Evolutionary conservation across 2,888 invertebrate genomes (phyloP).

Genomic region (Julus scanicus): DNA sequence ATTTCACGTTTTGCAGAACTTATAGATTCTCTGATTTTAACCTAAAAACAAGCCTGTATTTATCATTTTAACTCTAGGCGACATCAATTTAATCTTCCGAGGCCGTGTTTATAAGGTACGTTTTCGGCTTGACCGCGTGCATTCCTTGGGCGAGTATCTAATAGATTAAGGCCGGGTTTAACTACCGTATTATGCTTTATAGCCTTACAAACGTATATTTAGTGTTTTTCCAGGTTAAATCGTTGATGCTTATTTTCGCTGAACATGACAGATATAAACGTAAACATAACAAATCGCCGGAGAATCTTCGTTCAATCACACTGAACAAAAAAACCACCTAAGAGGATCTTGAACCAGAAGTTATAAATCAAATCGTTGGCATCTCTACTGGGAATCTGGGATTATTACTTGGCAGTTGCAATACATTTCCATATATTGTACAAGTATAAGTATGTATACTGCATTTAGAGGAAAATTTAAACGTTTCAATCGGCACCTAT

Average conservation of each 20-base stretch:
- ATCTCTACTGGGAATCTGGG: background rate
- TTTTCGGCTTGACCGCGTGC: background rate
- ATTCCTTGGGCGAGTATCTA: background rate
- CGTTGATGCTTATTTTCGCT: background rate
- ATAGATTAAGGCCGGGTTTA: slow-evolving; percentile 42
- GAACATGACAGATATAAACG: slow-evolving; percentile 31
- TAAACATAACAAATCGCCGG: background rate
- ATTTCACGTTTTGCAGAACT: background rate
- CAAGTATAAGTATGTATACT: no score
- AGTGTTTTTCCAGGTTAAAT: slow-evolving; percentile 21
- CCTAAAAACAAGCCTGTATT: slow-evolving; percentile 5
- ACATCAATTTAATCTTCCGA: background rate
- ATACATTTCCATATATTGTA: background rate
- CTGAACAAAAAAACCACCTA: background rate
- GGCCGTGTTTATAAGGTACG: background rate
- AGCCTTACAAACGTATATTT: background rate
- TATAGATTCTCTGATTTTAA: background rate
- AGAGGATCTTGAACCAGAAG: slow-evolving; percentile 39
- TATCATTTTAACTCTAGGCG: slow-evolving; percentile 17
- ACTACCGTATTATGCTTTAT: slow-evolving; percentile 2
- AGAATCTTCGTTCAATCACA: slow-evolving; percentile 19
- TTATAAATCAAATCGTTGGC: background rate
- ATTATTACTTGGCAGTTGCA: background rate
- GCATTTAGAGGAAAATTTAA: background rate
- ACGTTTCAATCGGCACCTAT: background rate